Percentiles rank a stretch among this genome's conserved stretches.
Conservation (phyloP, 2,113 vertebrate genomes). For the Aplodontia rufa region DNA sequence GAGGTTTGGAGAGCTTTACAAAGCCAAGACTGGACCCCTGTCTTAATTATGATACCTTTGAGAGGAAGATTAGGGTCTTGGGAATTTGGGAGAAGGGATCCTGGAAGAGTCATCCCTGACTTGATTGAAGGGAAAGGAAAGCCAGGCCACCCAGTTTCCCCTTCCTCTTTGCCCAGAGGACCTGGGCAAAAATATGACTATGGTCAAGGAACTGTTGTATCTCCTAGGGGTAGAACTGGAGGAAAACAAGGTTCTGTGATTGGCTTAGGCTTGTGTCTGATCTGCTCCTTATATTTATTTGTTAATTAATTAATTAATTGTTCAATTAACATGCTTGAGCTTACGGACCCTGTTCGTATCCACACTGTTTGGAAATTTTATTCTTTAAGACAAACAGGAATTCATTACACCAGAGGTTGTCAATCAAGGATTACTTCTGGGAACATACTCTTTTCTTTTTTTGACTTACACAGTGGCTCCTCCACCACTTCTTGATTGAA, state of each 20-base stretch:
- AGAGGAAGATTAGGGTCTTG: neutral
- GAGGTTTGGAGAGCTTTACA: neutral
- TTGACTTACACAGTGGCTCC: neutral
- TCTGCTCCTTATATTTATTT: neutral
- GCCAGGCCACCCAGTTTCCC: neutral
- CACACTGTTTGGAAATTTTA: neutral
- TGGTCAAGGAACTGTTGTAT: neutral
- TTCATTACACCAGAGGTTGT: neutral
- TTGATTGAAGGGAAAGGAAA: neutral
- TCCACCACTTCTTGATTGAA: neutral
- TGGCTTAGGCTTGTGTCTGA: too few species aligned
- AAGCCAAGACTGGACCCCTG: neutral
- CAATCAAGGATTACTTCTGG: neutral
- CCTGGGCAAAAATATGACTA: neutral
- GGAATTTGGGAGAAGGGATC: too few species aligned
- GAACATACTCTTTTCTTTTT: neutral
- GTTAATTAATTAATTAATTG: too few species aligned
- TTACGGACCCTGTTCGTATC: neutral
- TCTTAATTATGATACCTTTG: neutral
- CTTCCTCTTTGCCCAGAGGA: neutral
- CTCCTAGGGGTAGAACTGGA: too few species aligned
- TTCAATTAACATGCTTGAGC: neutral
- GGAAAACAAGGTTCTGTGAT: neutral
- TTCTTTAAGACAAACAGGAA: neutral
- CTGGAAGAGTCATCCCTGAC: neutral